Evolutionary conservation across 2,888 invertebrate genomes (phyloP), one percentile per base, ranked within the genome.

Genomic region (Lepetodrilus schrolli): DNA sequence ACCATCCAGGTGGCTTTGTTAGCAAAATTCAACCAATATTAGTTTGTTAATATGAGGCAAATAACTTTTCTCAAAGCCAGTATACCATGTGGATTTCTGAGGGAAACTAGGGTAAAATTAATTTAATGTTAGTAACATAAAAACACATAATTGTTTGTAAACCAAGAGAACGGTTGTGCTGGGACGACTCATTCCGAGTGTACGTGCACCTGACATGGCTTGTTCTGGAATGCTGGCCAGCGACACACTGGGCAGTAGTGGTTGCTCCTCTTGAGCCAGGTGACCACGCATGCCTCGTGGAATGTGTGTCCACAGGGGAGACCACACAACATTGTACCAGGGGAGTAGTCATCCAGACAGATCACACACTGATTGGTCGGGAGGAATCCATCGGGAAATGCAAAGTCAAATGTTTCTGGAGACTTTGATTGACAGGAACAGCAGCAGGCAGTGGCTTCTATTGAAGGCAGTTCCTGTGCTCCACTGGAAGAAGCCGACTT

Each of bases 201-300:
- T 34, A 78, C 51, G 49, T 78, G 72, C 13, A 43, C 43, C 30
- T 47, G 49, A 50, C 79, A 78, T 13, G 81, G 80, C 75, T 87
- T 88, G 43, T 83, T 80, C 76, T 84, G 83, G 84, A 92, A 92
- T 0, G 92, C 90, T n/a, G 92, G 92, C 92, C 92, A 92, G 7
- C 92, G 88, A 81, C 92, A 92, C 10, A 92, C 89, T 1, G 92
- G 92, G 78, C 92, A 92, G 76, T 91, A 91, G 80, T 92, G 92
- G 80, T 92, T 91, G 78, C 92, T 92, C 70, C 91, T 84, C 4
- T 88, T 87, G 13, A 92, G 85, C 92, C 92, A 92, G 13, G 86
- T 81, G 80, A 91, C 84, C 49, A 92, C 91, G 82, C 92, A 92
- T n/a, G 87, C 81, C 76, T 91, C 89, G 80, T 92, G 92, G 83